These are phyloP conservation scores for Sorex fumeus DNA, from an alignment of 2,113 vertebrate species.

Conservation along the genomic window DNA sequence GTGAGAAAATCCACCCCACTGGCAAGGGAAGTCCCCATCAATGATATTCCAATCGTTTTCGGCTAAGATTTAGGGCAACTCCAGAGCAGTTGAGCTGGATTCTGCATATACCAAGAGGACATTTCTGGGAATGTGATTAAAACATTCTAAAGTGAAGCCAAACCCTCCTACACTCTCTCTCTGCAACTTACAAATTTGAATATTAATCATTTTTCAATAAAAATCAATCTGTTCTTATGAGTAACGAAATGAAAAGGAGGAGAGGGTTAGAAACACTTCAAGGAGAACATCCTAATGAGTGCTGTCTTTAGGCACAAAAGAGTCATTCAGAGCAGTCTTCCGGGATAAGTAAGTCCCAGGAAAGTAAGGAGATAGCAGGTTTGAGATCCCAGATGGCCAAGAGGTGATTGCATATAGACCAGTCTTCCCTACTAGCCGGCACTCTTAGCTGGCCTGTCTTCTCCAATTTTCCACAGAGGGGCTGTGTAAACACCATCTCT, in stretches of 20 bases:
- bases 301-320: not conserved
- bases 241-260: constrained; percentile 3
- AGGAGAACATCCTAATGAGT: not conserved
- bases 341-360: not conserved
- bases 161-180: constrained; percentile 20
- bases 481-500: not conserved
- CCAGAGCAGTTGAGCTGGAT: constrained; percentile 63
- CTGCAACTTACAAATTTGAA: constrained; percentile 49
- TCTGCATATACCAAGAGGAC: constrained; percentile 38
- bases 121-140: constrained; percentile 81
- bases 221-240: constrained; percentile 39
- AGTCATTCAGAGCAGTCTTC: not conserved
- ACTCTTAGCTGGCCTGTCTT: not conserved
- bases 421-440: not conserved
- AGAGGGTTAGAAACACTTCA: not conserved
- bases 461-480: constrained; percentile 19
- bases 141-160: constrained; percentile 83
- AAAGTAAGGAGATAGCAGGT: not conserved
- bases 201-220: not conserved
- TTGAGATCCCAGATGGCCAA: not conserved
- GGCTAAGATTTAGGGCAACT: constrained; percentile 37
- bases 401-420: not conserved
- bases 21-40: not conserved
- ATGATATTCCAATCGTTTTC: not conserved
- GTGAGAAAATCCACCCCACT: constrained; percentile 7